Percentiles rank a stretch among this genome's conserved stretches.
Conservation (phyloP, 2,888 invertebrate genomes). For the Chalcosyrphus nemorum region DNA sequence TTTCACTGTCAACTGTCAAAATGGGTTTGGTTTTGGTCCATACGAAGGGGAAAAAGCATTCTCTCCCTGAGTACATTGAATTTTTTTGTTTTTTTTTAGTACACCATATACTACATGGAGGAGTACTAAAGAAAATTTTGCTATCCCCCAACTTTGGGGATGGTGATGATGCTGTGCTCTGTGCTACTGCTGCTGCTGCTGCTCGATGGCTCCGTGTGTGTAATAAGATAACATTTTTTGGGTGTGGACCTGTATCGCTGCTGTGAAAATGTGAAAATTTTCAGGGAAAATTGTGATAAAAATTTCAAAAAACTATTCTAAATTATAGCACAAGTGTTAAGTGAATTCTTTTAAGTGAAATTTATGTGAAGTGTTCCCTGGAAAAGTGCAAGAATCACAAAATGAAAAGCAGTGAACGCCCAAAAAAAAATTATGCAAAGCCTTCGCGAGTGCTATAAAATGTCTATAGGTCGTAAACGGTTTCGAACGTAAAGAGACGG, state of each 20-base stretch:
- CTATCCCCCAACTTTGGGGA: conserved; percentile 53
- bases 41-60: conserved; percentile 31
- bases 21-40: conserved; percentile 63
- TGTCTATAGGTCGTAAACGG: conserved; percentile 69
- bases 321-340: conserved; percentile 35
- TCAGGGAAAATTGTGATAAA: conserved; percentile 71
- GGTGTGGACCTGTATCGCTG: conserved; percentile 69
- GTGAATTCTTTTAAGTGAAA: background rate
- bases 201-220: conserved; percentile 62
- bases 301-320: conserved; percentile 36
- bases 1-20: conserved; percentile 72
- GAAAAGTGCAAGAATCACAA: conserved; percentile 23
- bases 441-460: conserved; percentile 56
- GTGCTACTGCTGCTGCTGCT: conserved; percentile 41
- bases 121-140: conserved; percentile 66
- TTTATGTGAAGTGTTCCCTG: conserved; percentile 12
- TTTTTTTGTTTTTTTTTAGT: conserved; percentile 65
- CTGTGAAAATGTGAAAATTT: conserved; percentile 70
- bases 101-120: conserved; percentile 62
- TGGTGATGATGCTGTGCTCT: conserved; percentile 61
- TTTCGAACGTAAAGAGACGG: conserved; percentile 66
- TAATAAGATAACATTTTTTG: conserved; percentile 71
- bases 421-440: conserved; percentile 71
- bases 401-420: conserved; percentile 70
- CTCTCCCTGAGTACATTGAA: conserved; percentile 17